These are phyloP conservation scores for Rhinichthys osculus DNA, from an alignment of 2,797 vertebrate species.

Conservation along the genomic window DNA sequence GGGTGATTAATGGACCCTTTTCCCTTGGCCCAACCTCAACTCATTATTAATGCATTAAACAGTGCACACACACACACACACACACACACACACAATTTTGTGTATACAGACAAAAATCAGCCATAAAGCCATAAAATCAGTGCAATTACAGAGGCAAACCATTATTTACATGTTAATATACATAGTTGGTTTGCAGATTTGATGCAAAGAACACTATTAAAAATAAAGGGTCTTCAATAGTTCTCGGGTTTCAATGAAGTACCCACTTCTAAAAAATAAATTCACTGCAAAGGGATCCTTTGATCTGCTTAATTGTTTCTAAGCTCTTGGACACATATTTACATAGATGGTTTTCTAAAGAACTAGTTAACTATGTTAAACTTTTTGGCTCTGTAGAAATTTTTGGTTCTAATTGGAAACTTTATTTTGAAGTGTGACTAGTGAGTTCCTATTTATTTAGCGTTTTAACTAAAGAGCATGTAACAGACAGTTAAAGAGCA, in stretches of 20 bases:
- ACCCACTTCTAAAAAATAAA: neutral
- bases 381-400: neutral
- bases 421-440: neutral
- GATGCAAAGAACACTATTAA: neutral
- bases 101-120: neutral
- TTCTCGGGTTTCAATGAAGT: neutral
- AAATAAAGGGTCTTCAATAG: neutral
- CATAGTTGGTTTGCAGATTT: neutral
- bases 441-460: too few species aligned
- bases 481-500: neutral
- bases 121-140: neutral
- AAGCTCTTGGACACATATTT: neutral
- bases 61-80: neutral
- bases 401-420: neutral
- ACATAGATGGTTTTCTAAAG: neutral
- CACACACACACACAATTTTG: constrained; percentile 11
- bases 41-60: constrained; percentile 47
- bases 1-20: constrained; percentile 51
- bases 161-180: neutral
- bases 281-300: neutral
- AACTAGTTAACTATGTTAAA: neutral
- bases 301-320: neutral
- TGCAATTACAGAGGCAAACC: neutral
- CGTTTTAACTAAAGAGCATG: neutral
- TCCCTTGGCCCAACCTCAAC: constrained; percentile 24